A percentile compares a stretch with the other conserved stretches of the same genome.
These are phyloP conservation scores for Tarsius wallacei DNA, from an alignment of 2,797 vertebrate species.

Conservation along the genomic window DNA sequence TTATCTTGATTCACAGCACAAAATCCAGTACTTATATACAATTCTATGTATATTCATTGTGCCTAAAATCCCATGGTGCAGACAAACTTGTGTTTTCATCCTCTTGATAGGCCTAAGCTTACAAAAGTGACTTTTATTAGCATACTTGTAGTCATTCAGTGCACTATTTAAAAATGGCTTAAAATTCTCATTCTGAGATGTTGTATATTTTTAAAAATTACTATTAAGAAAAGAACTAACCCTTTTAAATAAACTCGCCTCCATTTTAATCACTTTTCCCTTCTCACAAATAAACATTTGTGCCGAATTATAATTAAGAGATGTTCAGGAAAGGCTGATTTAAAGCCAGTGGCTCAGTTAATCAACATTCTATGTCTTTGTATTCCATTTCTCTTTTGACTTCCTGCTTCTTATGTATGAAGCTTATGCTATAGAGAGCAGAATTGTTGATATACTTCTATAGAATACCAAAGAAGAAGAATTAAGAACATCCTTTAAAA, in stretches of 20 bases:
- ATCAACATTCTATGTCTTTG: conserved; percentile 38
- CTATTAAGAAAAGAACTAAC: neutral
- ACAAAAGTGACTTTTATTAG: conserved; percentile 67
- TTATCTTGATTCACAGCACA: conserved; percentile 66
- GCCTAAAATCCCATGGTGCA: neutral
- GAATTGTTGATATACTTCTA: neutral
- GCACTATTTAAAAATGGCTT: conserved; percentile 60
- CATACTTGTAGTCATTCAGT: conserved; percentile 63
- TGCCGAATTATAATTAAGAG: conserved; percentile 38
- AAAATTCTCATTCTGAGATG: conserved; percentile 53
- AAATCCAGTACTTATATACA: conserved; percentile 44
- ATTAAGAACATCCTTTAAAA: neutral
- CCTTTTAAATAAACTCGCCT: neutral
- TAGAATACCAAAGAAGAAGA: neutral
- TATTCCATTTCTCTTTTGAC: conserved; percentile 41
- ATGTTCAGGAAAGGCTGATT: neutral
- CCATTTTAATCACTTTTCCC: neutral
- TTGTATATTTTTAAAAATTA: neutral
- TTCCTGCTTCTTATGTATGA: conserved; percentile 1
- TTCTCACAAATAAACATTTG: conserved; percentile 15
- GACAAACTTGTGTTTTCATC: neutral
- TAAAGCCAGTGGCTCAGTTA: neutral
- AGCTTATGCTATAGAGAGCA: neutral
- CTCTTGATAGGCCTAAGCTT: conserved; percentile 5
- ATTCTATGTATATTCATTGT: conserved; percentile 28